These are phyloP conservation scores for Bhutanitis thaidina DNA, from an alignment of 2,888 invertebrate genomes.

Conservation along the genomic window DNA sequence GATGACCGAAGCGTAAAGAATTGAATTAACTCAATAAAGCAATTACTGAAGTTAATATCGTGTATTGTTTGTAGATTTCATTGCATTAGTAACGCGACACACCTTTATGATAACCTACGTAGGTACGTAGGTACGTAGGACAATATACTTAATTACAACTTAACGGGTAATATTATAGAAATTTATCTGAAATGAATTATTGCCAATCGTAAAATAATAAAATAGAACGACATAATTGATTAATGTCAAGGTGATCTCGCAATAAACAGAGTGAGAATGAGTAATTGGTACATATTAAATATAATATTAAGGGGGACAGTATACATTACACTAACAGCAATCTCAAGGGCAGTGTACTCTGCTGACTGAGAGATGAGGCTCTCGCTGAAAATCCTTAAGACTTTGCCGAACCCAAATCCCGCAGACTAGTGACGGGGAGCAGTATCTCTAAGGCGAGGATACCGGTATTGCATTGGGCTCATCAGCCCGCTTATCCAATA, in stretches of 20 bases:
- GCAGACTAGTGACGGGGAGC: too few relatives aligned
- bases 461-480: too few relatives aligned
- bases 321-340: too few relatives aligned
- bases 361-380: too few relatives aligned
- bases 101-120: neutral
- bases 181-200: neutral
- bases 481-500: too few relatives aligned
- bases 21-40: conserved; percentile 9
- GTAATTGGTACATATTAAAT: neutral
- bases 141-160: conserved; percentile 9
- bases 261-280: neutral
- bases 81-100: neutral
- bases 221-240: conserved; percentile 1
- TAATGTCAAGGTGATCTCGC: conserved; percentile 5
- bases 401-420: too few relatives aligned
- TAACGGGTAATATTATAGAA: neutral
- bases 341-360: too few relatives aligned
- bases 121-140: neutral
- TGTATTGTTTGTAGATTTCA: conserved; percentile 5
- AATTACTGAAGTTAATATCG: neutral
- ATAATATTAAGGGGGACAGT: too few relatives aligned
- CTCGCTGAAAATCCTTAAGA: too few relatives aligned
- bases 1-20: conserved; percentile 10
- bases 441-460: too few relatives aligned
- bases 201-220: conserved; percentile 9